Conservation (phyloP, 2,113 vertebrate genomes). For the Cisticola juncidis region DNA sequence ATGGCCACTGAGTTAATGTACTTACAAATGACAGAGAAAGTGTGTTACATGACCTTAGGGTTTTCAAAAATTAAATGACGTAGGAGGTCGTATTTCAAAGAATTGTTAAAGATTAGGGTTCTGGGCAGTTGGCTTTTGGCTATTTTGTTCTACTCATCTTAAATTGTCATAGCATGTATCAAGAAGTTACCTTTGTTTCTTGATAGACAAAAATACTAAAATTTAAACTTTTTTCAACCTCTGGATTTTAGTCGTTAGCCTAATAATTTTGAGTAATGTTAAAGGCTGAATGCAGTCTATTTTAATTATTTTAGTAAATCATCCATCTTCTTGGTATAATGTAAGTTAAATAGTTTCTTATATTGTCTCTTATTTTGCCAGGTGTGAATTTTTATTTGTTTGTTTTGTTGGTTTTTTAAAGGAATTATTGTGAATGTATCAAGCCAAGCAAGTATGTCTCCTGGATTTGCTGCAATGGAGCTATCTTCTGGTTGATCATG, state of each 20-base stretch:
- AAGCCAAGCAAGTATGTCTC: not conserved
- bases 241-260: constrained; percentile 45
- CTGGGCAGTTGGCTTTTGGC: not conserved
- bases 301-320: not conserved
- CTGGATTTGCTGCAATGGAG: not conserved
- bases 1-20: constrained; percentile 88
- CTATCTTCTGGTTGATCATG: not conserved
- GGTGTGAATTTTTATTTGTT: not conserved
- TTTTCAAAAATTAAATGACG: constrained; percentile 88
- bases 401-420: not conserved
- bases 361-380: not conserved
- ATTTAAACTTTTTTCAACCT: constrained; percentile 41
- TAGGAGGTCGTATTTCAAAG: constrained; percentile 81
- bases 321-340: not conserved
- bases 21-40: constrained; percentile 91
- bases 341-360: not conserved
- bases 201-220: constrained; percentile 46
- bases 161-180: constrained; percentile 25
- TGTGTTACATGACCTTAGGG: constrained; percentile 89
- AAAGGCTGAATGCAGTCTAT: not conserved
- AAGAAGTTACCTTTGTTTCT: constrained; percentile 62
- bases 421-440: not conserved
- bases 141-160: constrained; percentile 26
- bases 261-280: constrained; percentile 20
- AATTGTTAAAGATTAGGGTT: constrained; percentile 67